Evolutionary conservation across 2,113 vertebrate species (phyloP), one percentile per base, ranked within the genome.

Genomic region (Cololabis saira): DNA sequence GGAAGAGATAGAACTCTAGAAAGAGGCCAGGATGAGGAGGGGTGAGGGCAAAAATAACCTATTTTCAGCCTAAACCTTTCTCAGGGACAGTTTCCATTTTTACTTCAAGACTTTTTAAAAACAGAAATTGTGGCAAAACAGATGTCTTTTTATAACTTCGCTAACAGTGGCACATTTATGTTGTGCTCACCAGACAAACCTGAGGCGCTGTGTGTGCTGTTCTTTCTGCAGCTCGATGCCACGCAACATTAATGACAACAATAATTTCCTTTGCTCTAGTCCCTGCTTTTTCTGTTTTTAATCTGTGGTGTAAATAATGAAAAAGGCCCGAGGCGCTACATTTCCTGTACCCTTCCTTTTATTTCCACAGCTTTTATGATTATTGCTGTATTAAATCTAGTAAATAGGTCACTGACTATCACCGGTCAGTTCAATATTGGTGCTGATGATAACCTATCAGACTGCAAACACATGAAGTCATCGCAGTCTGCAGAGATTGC

Each of bases 361-460:
- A 65, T 81, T 67, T 83, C 72, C 62, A 37, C 52, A 12, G 16
- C 61, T 76, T 83, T 81, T 64, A 81, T 75, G 77, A 73, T 73
- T 79, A 74, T 67, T 24, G 37, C 67, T 55, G 15, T 87, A 88
- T 91, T 90, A 84, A 89, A 83, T 84, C 75, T 81, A 14, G 65
- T 68, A 88, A 91, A 85, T 87, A 90, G 90, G 87, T 83, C 88
- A 88, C 80, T 27, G 60, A 72, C 79, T 83, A 86, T 81, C 68
- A 19, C 56, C 5, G 53, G 67, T 71, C 76, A 48, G 65, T 75
- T 70, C 80, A 64, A 66, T 80, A 72, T 78, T 84, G 80, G 56
- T 48, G 54, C 48, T 71, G 80, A 78, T 71, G 84, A 90, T 90
- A 88, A 86, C 80, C 42, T 87, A 86, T 90, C 86, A 88, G 71